Percentiles rank a stretch among this genome's conserved stretches.
phyloP scores from a whole-genome alignment of 2,888 invertebrate species.

The Orthosia incerta region DNA sequence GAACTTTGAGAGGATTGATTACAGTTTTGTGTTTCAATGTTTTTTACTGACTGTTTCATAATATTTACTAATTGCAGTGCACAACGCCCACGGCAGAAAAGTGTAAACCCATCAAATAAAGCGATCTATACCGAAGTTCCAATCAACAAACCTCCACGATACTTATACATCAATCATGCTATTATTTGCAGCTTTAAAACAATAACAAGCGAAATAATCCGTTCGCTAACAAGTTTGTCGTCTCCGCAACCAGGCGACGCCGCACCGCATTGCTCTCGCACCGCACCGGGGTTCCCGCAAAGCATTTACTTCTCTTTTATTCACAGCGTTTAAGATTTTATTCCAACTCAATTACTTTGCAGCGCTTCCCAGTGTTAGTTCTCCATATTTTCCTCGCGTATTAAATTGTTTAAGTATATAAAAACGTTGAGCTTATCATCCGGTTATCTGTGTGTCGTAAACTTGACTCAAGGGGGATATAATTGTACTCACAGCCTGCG shows the following conservation, averaged over 20 bases:
- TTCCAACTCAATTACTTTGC: conserved; percentile 61
- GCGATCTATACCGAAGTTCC: not conserved
- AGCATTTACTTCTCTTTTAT: conserved; percentile 55
- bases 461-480: conserved; percentile 33
- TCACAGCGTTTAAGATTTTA: conserved; percentile 59
- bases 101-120: not conserved
- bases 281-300: conserved; percentile 10
- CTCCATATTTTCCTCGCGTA: conserved; percentile 46
- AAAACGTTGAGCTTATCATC: conserved; percentile 48
- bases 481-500: conserved; percentile 33
- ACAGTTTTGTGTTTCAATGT: not conserved
- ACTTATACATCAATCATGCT: conserved; percentile 18
- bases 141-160: not conserved
- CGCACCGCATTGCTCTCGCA: not conserved
- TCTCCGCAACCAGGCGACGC: not conserved
- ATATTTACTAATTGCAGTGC: too few relatives aligned
- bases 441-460: conserved; percentile 48
- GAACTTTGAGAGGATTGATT: not conserved
- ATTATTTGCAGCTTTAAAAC: conserved; percentile 36
- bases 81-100: not conserved
- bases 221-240: conserved; percentile 44
- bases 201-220: conserved; percentile 40
- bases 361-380: conserved; percentile 43
- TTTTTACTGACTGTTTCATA: not conserved
- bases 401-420: conserved; percentile 43